Conservation (phyloP, 2,888 invertebrate genomes). For the Polia nebulosa region DNA sequence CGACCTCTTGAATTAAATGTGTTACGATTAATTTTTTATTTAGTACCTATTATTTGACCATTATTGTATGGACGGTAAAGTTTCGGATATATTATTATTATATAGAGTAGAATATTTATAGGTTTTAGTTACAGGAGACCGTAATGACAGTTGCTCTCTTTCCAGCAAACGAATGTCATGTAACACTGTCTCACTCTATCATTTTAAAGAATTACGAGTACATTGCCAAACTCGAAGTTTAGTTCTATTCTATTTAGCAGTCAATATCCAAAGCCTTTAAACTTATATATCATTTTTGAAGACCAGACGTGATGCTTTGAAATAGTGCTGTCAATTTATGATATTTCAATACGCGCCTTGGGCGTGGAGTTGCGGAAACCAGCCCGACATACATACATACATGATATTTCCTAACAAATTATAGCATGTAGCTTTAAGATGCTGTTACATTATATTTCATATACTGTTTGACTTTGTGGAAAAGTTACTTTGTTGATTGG, state of each 20-base stretch:
- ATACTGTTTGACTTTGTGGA: too few relatives aligned
- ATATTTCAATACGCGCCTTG: too few relatives aligned
- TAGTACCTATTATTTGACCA: neutral
- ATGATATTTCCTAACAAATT: constrained; percentile 1
- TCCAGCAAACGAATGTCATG: neutral
- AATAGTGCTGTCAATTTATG: constrained; percentile 1
- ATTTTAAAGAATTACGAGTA: neutral
- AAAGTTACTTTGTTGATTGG: constrained; percentile 4
- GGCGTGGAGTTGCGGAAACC: too few relatives aligned
- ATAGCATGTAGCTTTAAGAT: neutral
- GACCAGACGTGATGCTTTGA: constrained; percentile 52
- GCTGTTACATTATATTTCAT: too few relatives aligned
- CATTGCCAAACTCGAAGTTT: neutral
- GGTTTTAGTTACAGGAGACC: neutral
- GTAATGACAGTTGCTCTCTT: neutral
- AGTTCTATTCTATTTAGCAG: constrained; percentile 33
- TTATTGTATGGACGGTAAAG: constrained; percentile 1
- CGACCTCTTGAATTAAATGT: constrained; percentile 5
- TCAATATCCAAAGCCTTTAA: constrained; percentile 52
- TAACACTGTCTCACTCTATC: neutral
- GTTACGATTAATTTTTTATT: constrained; percentile 13
- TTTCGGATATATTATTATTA: neutral
- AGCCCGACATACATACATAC: too few relatives aligned
- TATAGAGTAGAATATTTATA: neutral
- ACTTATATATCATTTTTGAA: constrained; percentile 14